Conservation (phyloP, 2,797 vertebrate genomes). For the Parauchenoglanis ngamensis region DNA sequence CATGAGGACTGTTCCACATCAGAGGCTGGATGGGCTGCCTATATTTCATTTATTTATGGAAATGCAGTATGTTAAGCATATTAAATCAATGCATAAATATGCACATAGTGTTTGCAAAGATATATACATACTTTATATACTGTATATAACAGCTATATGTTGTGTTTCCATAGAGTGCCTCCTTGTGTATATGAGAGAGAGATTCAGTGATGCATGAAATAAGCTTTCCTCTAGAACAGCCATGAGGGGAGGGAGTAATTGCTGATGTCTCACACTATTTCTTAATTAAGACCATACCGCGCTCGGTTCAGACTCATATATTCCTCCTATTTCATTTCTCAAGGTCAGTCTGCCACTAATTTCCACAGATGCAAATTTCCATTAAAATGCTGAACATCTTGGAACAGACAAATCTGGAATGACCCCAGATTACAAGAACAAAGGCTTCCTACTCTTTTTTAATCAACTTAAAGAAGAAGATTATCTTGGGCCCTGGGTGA, state of each 20-base stretch:
- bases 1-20: background rate
- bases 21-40: background rate
- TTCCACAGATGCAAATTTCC: slow-evolving; percentile 42
- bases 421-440: background rate
- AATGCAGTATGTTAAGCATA: background rate
- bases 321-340: slow-evolving; percentile 61
- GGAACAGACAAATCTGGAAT: background rate
- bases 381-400: slow-evolving; percentile 6
- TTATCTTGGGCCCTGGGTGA: background rate
- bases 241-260: slow-evolving; percentile 48
- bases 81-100: background rate
- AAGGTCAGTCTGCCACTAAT: slow-evolving; percentile 47
- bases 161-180: slow-evolving; percentile 25
- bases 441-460: slow-evolving; percentile 17
- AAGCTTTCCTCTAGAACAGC: slow-evolving; percentile 68
- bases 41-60: background rate
- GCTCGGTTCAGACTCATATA: slow-evolving; percentile 65
- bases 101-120: background rate
- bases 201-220: slow-evolving; percentile 74
- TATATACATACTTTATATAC: background rate
- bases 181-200: slow-evolving; percentile 18
- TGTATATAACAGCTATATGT: background rate
- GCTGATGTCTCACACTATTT: slow-evolving; percentile 67
- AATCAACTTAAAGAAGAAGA: slow-evolving; percentile 36
- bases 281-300: slow-evolving; percentile 72